A percentile compares a stretch with the other conserved stretches of the same genome.
These are phyloP conservation scores for Crotalus horridus DNA, from an alignment of 2,113 vertebrate species.

Conservation along the genomic window DNA sequence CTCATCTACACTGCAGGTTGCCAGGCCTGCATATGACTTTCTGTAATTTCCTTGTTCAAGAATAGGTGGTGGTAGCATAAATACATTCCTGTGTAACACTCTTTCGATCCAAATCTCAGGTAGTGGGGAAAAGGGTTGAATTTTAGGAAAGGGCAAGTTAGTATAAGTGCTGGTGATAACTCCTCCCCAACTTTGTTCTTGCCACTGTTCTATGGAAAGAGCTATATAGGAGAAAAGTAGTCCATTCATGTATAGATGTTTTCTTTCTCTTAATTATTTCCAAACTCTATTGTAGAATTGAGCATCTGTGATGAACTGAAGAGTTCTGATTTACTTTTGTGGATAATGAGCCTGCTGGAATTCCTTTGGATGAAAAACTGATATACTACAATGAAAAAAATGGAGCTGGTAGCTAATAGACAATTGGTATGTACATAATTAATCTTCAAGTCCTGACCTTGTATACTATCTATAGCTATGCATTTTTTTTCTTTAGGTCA, in stretches of 20 bases:
- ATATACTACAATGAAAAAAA: neutral
- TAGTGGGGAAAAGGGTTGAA: neutral
- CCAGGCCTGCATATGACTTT: neutral
- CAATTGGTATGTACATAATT: neutral
- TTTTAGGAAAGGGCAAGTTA: neutral
- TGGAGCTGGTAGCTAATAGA: conserved; percentile 7
- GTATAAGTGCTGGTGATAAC: neutral
- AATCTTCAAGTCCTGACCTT: accelerated
- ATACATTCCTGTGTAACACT: neutral
- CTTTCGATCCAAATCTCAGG: neutral
- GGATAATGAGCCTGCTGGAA: conserved; percentile 53
- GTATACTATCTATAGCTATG: neutral
- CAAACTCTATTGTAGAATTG: conserved; percentile 37
- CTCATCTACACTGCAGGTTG: neutral
- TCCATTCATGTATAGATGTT: conserved; percentile 30
- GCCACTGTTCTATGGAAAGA: neutral
- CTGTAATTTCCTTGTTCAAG: neutral
- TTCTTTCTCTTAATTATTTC: conserved; percentile 23
- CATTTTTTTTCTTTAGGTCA: neutral
- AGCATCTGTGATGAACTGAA: conserved; percentile 56
- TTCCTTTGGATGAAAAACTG: conserved; percentile 34
- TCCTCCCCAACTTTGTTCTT: neutral
- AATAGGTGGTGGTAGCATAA: neutral
- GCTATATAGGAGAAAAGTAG: neutral
- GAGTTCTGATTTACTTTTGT: conserved; percentile 55